These are phyloP conservation scores for Microcebus jonahi DNA, from an alignment of 2,113 vertebrate species.

Conservation along the genomic window DNA sequence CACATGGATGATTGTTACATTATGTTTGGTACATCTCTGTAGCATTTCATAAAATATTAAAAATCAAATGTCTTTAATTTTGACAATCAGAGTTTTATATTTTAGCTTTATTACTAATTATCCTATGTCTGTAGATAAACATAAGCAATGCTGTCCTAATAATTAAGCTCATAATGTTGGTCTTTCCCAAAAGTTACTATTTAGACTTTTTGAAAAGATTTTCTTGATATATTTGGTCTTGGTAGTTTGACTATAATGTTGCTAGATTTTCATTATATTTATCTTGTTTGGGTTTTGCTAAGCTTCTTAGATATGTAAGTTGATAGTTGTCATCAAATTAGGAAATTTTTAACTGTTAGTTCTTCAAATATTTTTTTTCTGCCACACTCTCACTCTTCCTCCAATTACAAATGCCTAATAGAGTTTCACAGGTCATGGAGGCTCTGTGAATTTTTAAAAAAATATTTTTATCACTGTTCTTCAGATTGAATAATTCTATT, in stretches of 20 bases:
- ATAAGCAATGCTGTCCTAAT: background rate
- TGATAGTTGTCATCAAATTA: background rate
- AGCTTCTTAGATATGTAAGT: background rate
- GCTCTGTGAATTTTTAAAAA: background rate
- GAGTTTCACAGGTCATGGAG: background rate
- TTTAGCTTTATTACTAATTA: background rate
- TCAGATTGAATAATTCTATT: background rate
- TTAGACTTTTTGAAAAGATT: no score
- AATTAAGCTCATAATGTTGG: background rate
- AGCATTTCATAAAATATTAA: background rate
- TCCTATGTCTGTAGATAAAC: background rate
- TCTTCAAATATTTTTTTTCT: background rate
- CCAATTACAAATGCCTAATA: background rate
- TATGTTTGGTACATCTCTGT: background rate
- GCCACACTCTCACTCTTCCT: background rate
- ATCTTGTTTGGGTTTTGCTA: background rate
- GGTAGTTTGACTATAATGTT: background rate
- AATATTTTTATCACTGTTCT: background rate
- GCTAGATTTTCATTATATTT: background rate
- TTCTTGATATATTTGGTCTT: background rate
- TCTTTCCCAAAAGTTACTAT: background rate
- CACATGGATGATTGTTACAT: background rate
- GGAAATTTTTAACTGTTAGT: background rate
- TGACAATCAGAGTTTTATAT: background rate
- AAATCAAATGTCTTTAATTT: background rate